Evolutionary conservation across 2,113 vertebrate genomes (phyloP), one percentile per base, ranked within the genome.

Genomic region (Lota lota): DNA sequence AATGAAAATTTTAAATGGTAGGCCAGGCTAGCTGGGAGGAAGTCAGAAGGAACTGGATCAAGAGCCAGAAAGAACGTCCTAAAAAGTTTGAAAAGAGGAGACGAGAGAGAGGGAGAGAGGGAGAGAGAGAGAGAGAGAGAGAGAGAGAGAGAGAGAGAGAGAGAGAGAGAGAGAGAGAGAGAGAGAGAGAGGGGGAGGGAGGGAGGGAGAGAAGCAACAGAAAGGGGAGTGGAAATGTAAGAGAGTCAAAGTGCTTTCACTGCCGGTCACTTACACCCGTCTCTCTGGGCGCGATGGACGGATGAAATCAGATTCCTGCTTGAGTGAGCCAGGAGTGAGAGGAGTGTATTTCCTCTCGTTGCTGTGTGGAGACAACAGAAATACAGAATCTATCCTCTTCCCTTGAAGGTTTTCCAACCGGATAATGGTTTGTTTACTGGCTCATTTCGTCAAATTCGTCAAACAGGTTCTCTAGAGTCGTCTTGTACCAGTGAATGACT

Each of bases 1-100:
- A 60, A 79, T 87, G 66, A 87, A 87, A 85, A 80, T 84, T 84
- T 70, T 76, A 82, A 62, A 67, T 76, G 58, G 64, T 59, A 68
- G 68, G 36, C 59, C 57, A 66, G 6, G 77, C 28, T 28, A 28
- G 33, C 51, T 64, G 62, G 63, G 57, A 63, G 50, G 22, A 60
- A 36, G 62, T 15, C 2, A 54, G 16, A 66, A 18, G 11, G 3
- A 63, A 15, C 15, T 4, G 21, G 61, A 28, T 28, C 4, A 5
- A 28, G 28, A 28, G 2, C 28, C 28, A 7, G 7, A 47, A 47
- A 14, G 10, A 1, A 40, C 36, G 3, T 40, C 40, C 40, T 47
- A 14, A 47, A 47, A 47, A 47, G 40, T 47, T 10, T 11, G 40
- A 11, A 7, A 7, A 47, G 40, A 47, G 6, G 5, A 47, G 40